Evolutionary conservation across 2,888 invertebrate species (phyloP).

Genomic region (Eupithecia inturbata): DNA sequence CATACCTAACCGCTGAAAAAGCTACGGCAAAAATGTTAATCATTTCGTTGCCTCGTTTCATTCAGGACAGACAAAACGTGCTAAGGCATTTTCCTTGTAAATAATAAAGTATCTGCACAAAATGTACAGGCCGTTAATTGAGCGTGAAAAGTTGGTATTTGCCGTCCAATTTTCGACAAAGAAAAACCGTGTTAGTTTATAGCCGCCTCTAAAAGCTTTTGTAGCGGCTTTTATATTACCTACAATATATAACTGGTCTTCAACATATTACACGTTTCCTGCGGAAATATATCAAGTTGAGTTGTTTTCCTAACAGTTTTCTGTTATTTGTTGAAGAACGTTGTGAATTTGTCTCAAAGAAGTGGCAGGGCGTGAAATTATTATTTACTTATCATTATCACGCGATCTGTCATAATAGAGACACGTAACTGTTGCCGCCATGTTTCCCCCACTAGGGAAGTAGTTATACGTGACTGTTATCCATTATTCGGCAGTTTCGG

Average conservation of each 20-base stretch:
- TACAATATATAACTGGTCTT: slow-evolving; percentile 68
- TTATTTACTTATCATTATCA: slow-evolving; percentile 43
- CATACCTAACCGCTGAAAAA: neutral
- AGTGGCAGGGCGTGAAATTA: slow-evolving; percentile 31
- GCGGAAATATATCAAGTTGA: slow-evolving; percentile 66
- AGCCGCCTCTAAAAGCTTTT: slow-evolving; percentile 61
- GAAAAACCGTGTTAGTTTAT: slow-evolving; percentile 56
- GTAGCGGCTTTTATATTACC: slow-evolving; percentile 61
- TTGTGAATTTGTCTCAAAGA: slow-evolving; percentile 54
- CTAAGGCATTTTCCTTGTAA: slow-evolving; percentile 29
- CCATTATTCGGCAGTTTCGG: slow-evolving; percentile 11
- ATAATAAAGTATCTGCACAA: slow-evolving; percentile 35
- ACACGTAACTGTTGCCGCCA: slow-evolving; percentile 30
- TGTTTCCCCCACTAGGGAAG: slow-evolving; percentile 35
- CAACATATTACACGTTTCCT: slow-evolving; percentile 68
- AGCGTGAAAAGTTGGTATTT: slow-evolving; percentile 40
- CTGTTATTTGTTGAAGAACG: slow-evolving; percentile 62
- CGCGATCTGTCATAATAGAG: slow-evolving; percentile 41
- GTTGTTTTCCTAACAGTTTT: slow-evolving; percentile 67
- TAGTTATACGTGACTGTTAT: slow-evolving; percentile 43
- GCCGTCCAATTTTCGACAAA: slow-evolving; percentile 45
- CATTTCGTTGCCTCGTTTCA: slow-evolving; percentile 2
- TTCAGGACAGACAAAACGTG: slow-evolving; percentile 17
- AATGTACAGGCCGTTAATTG: slow-evolving; percentile 44
- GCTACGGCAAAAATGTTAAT: neutral